A percentile compares a stretch with the other conserved stretches of the same genome.
These are phyloP conservation scores for Cistogaster globosa DNA, from an alignment of 2,888 invertebrate species.

Conservation along the genomic window DNA sequence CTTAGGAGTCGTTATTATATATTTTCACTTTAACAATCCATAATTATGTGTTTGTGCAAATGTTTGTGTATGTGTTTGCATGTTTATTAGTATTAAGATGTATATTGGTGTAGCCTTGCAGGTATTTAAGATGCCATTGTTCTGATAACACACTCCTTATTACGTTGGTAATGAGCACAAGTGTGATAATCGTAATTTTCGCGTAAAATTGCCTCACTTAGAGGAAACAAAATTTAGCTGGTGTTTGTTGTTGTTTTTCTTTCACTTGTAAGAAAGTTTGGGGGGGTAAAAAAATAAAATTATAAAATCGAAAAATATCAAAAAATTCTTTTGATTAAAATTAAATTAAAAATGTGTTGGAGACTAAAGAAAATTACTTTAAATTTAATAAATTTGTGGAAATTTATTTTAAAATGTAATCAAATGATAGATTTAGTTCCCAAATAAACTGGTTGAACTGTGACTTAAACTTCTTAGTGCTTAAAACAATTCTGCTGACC, in stretches of 20 bases:
- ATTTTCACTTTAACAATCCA: constrained; percentile 36
- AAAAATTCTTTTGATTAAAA: background rate
- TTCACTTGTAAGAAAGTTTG: constrained; percentile 2
- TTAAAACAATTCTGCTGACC: no score
- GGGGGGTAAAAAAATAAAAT: background rate
- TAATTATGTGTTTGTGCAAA: constrained; percentile 1
- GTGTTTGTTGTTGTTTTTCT: no score
- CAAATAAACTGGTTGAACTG: no score
- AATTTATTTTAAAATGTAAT: no score
- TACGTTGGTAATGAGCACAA: constrained; percentile 68
- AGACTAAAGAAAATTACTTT: no score
- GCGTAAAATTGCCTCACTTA: constrained; percentile 62
- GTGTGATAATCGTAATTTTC: constrained; percentile 66
- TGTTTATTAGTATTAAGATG: background rate
- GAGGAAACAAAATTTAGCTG: constrained; percentile 35
- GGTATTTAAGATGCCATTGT: constrained; percentile 65
- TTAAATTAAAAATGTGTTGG: background rate
- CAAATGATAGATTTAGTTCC: no score
- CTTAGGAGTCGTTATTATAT: constrained; percentile 31
- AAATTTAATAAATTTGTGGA: no score
- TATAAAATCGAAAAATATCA: constrained; percentile 4
- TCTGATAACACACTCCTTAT: constrained; percentile 60
- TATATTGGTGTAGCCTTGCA: constrained; percentile 52
- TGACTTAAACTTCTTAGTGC: no score
- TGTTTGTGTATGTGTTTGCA: background rate